Evolutionary conservation across 1,140 invertebrate genomes (phyloP).

Genomic region (Delia radicum): DNA sequence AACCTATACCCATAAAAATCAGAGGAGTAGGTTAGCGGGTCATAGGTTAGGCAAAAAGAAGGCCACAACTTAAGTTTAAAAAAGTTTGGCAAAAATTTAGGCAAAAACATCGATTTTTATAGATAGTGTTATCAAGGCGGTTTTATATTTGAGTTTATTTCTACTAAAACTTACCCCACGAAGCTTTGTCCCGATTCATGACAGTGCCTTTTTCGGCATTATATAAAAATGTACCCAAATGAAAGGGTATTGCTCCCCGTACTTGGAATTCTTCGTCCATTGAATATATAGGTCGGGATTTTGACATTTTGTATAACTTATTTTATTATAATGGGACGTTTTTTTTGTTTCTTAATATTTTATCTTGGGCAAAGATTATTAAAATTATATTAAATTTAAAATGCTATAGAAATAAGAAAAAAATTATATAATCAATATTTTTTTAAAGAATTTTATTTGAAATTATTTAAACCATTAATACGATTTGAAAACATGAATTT

Average conservation of each 20-base stretch:
- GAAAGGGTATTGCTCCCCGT: constrained; percentile 42
- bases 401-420: not conserved
- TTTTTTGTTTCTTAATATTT: not conserved
- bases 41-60: no score
- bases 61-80: no score
- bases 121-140: no score
- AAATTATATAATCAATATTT: no score
- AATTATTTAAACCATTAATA: no score
- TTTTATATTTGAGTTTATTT: no score
- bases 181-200: constrained; percentile 69
- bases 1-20: no score
- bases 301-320: constrained; percentile 41
- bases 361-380: not conserved
- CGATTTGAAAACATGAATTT: no score
- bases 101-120: no score
- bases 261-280: constrained; percentile 38
- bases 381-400: not conserved
- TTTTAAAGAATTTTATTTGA: no score
- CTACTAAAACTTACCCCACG: constrained; percentile 67
- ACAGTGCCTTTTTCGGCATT: constrained; percentile 71
- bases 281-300: constrained; percentile 39
- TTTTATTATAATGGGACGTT: not conserved
- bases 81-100: no score
- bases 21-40: no score
- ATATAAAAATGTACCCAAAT: constrained; percentile 63